Conservation (phyloP, 1,140 invertebrate species). For the Piezodorus guildinii region DNA sequence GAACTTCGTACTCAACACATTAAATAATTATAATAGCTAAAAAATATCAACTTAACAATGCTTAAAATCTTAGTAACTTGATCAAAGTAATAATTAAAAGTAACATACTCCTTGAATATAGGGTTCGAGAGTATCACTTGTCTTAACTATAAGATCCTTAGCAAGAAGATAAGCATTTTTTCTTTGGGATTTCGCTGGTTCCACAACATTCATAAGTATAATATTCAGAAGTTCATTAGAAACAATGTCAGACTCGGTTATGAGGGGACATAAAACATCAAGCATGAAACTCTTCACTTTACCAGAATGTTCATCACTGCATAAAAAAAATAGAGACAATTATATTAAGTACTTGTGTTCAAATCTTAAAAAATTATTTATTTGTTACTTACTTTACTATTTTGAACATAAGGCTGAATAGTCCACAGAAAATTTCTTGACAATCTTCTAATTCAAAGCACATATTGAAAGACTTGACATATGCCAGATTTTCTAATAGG, state of each 20-base stretch:
- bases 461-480: constrained; percentile 98
- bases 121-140: constrained; percentile 80
- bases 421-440: constrained; percentile 88
- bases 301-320: constrained; percentile 84
- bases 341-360: too few species aligned
- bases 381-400: constrained; percentile 74
- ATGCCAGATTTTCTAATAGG: constrained; percentile 86
- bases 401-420: constrained; percentile 92
- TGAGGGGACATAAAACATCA: constrained; percentile 84
- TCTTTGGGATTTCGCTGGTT: constrained; percentile 83
- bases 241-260: constrained; percentile 89
- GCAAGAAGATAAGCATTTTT: constrained; percentile 84
- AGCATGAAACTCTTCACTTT: constrained; percentile 96
- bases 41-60: too few species aligned
- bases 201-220: constrained; percentile 88
- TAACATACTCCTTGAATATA: constrained; percentile 79
- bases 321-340: constrained; percentile 29
- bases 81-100: neutral
- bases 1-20: too few species aligned
- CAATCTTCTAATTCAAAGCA: constrained; percentile 96
- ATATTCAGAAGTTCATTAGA: constrained; percentile 89
- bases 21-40: too few species aligned
- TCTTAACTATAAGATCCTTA: constrained; percentile 82
- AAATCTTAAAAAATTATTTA: neutral
- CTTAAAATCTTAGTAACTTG: too few species aligned